Evolutionary conservation across 1,140 invertebrate genomes (phyloP).

Genomic region (Achroia grisella): DNA sequence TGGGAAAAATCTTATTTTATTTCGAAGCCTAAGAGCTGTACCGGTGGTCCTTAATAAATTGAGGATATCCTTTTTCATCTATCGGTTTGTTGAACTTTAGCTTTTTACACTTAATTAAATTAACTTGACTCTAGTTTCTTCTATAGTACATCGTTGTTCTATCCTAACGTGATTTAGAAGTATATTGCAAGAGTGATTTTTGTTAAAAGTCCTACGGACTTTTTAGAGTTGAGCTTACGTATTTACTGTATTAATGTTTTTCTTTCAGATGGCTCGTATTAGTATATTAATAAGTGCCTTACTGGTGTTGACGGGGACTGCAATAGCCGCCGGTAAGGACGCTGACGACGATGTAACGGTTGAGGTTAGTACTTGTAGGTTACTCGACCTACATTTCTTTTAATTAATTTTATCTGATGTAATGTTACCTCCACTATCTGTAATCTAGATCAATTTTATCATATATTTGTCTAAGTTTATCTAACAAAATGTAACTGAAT

Average conservation of each 20-base stretch:
- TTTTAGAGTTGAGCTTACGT: no score
- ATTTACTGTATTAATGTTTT: not conserved
- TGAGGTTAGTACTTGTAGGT: slow-evolving; percentile 46
- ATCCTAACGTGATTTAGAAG: no score
- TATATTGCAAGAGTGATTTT: no score
- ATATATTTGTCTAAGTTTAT: no score
- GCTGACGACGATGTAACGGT: slow-evolving; percentile 45
- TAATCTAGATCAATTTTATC: no score
- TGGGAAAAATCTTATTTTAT: no score
- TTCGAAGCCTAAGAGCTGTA: not conserved
- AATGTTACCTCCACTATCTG: not conserved
- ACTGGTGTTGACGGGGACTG: slow-evolving; percentile 32
- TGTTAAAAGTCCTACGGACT: not conserved
- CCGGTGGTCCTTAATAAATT: slow-evolving; percentile 24
- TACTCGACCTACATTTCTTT: slow-evolving; percentile 14
- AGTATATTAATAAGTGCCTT: slow-evolving; percentile 33
- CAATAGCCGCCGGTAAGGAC: slow-evolving; percentile 32
- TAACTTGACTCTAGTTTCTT: no score
- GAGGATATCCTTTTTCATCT: slow-evolving; percentile 54
- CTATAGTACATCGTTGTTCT: no score
- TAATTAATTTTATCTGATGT: not conserved
- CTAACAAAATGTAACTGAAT: no score
- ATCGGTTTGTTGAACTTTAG: slow-evolving; percentile 6
- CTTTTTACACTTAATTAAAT: slow-evolving; percentile 18
- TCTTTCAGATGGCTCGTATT: slow-evolving; percentile 56